Conservation (phyloP, 2,113 vertebrate species). For the Heterotis niloticus region DNA sequence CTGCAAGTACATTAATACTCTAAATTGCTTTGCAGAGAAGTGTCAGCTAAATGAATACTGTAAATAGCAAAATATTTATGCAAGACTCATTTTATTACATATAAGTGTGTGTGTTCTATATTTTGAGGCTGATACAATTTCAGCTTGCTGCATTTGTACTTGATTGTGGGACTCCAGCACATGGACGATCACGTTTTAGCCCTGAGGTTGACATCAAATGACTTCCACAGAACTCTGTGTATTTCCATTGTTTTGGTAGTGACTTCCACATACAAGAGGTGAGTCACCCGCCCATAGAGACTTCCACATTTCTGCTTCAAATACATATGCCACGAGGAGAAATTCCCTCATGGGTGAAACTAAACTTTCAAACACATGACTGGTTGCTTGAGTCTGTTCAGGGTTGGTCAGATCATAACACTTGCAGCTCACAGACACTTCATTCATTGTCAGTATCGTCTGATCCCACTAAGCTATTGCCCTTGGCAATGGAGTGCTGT, state of each 20-base stretch:
- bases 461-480: background rate
- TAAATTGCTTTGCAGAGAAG: no score
- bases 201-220: no score
- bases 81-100: no score
- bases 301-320: background rate
- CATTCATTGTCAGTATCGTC: background rate
- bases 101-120: no score
- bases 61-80: no score
- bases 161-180: no score
- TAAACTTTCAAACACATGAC: background rate
- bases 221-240: background rate
- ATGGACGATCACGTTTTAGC: no score
- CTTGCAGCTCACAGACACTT: background rate
- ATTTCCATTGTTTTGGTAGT: background rate
- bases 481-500: slow-evolving; percentile 23
- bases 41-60: no score
- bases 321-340: background rate
- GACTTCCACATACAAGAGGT: no score
- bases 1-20: no score
- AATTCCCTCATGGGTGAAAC: background rate
- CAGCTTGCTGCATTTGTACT: no score
- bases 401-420: background rate
- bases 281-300: background rate
- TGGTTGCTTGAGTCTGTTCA: background rate
- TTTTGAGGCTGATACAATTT: no score